Percentiles rank a stretch among this genome's conserved stretches.
phyloP scores from a whole-genome alignment of 2,888 invertebrate genomes.

The Hypomecis punctinalis region DNA sequence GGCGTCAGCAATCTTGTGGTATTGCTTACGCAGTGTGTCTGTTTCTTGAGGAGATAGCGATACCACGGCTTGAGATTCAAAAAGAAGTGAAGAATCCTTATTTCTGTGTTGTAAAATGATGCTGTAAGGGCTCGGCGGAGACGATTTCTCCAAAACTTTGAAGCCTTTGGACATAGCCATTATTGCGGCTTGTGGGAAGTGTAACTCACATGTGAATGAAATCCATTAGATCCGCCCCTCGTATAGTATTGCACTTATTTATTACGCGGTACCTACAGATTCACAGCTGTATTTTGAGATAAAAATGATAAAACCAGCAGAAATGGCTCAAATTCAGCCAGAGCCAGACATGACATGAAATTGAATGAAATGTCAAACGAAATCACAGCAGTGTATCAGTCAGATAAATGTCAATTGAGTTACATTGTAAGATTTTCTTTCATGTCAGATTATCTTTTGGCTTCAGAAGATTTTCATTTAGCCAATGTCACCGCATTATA shows the following conservation, averaged over 20 bases:
- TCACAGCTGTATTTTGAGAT: conserved; percentile 6
- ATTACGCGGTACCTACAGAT: not conserved
- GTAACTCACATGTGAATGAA: conserved; percentile 51
- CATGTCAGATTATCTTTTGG: no score
- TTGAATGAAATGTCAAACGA: not conserved
- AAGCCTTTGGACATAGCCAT: conserved; percentile 99
- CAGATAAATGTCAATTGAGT: no score
- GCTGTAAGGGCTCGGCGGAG: conserved; percentile 94
- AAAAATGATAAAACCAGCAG: conserved; percentile 4
- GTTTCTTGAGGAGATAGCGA: conserved; percentile 94
- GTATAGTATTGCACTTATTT: conserved; percentile 34
- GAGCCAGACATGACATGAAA: not conserved
- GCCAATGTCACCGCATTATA: no score
- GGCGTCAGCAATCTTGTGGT: conserved; percentile 96
- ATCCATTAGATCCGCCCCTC: conserved; percentile 69
- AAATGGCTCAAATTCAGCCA: not conserved
- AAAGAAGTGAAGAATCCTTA: conserved; percentile 93
- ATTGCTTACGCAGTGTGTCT: conserved; percentile 94
- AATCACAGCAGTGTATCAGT: no score
- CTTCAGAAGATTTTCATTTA: no score
- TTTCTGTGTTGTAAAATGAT: conserved; percentile 95
- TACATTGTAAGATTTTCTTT: no score
- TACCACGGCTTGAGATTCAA: conserved; percentile 97
- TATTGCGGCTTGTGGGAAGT: conserved; percentile 37
- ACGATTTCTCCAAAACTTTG: conserved; percentile 94